Evolutionary conservation across 2,797 vertebrate species (phyloP), one percentile per base, ranked within the genome.

Genomic region (Botia almorhae): DNA sequence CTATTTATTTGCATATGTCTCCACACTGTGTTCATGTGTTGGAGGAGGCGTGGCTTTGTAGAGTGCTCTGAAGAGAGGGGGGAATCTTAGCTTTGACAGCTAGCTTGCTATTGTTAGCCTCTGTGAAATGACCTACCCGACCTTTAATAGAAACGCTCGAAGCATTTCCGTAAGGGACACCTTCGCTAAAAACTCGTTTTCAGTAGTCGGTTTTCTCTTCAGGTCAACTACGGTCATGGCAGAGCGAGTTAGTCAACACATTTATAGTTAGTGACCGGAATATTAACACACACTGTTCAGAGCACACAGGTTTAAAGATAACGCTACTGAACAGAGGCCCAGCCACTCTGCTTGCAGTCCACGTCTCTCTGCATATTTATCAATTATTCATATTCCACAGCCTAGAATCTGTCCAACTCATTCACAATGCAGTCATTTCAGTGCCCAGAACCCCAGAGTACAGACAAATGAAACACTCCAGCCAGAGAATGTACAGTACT

Each of bases 321-420:
- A 26, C 21, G 3, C 2, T 13, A 26, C 29, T 36, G 29, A 65
- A 6, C 2, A 14, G 10, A 36, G 7, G 29, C 36, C 33, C 63
- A 39, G 85, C 87, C 84, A 83, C 89, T 91, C 88, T 89, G 92
- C 88, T 91, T 92, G 87, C 92, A 88, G 90, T 89, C 70, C 82
- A 84, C 70, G 70, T 61, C 60, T 81, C 61, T 48, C 74, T 56
- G 53, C 63, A 50, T 74, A 29, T 88, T 85, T 91, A 91, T 92
- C 87, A 86, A 91, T 92, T 92, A 92, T 91, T 92, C 89, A 92
- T 86, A 71, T 85, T 77, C 46, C 58, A 69, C 69, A 76, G 21
- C 64, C 26, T 1, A 23, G n/a, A 17, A 33, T 71, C 73, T 76
- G 74, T 81, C 72, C 69, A 65, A 43, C 29, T 26, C 21, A 23